Conservation (phyloP, 2,888 invertebrate genomes). For the Odontomyia ornata region DNA sequence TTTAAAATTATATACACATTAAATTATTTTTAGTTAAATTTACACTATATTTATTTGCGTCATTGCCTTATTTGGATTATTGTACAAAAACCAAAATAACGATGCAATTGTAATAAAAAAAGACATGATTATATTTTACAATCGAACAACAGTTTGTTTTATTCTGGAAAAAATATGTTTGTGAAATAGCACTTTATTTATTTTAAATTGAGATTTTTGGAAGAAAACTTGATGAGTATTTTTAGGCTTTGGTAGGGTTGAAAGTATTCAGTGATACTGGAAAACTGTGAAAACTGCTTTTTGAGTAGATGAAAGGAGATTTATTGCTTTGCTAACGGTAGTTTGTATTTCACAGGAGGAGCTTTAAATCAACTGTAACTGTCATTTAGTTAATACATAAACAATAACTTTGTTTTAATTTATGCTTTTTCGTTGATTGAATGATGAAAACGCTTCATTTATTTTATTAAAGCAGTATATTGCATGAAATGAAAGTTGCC, state of each 20-base stretch:
- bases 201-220: not conserved
- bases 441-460: too few relatives aligned
- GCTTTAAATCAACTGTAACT: too few relatives aligned
- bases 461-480: too few relatives aligned
- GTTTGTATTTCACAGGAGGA: too few relatives aligned
- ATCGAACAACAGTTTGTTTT: slow-evolving; percentile 9
- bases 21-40: not conserved
- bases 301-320: too few relatives aligned
- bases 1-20: slow-evolving; percentile 15
- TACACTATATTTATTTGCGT: slow-evolving; percentile 19
- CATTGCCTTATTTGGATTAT: not conserved
- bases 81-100: slow-evolving; percentile 25
- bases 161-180: not conserved
- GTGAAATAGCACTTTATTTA: not conserved
- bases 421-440: too few relatives aligned
- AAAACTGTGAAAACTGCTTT: not conserved
- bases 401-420: too few relatives aligned
- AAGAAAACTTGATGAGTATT: slow-evolving; percentile 42
- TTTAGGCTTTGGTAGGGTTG: not conserved
- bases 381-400: too few relatives aligned
- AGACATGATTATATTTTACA: slow-evolving; percentile 29
- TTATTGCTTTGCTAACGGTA: too few relatives aligned
- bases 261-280: not conserved
- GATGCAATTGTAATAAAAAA: slow-evolving; percentile 35
- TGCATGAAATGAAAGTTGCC: too few relatives aligned